Evolutionary conservation across 2,888 invertebrate genomes (phyloP), one percentile per base, ranked within the genome.

Genomic region (Phrixothrix hirtus): DNA sequence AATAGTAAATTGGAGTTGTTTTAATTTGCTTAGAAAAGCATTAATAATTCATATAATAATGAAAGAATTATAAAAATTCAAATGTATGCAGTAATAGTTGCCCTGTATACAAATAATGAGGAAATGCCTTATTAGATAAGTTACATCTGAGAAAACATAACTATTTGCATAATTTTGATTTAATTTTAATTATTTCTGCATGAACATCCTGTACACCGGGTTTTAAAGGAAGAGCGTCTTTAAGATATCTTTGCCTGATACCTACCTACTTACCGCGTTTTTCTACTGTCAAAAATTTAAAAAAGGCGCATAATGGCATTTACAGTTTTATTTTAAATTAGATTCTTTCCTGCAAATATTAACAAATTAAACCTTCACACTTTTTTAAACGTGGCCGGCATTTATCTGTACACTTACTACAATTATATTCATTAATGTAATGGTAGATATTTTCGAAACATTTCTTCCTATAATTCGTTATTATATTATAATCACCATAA

Each of bases 151-250:
- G 42, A 46, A 51, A 46, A 46, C 46, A 46, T 30, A 52, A 42
- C 35, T 29, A 58, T 58, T 50, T 56, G 42, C 59, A 59, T 57
- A 59, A 57, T 57, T 60, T 57, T 39, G 55, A 49, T 48, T 48
- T 51, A 50, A 57, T 56, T 54, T 60, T 52, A 60, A 57, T 52
- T 58, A 57, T 57, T 60, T 58, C 54, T 55, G 56, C 48, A 44
- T 55, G 39, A 41, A 55, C 53, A 58, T 56, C 56, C 58, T 54
- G 56, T 43, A 30, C 21, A 7, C 21, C 21, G 21, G 4, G 4
- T 21, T 21, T 21, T 7, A 21, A 21, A 21, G 21, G 21, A 21
- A 21, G 21, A 21, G 21, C 21, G 21, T 21, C 21, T 21, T 21
- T 21, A 21, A 21, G 21, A 21, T 21, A 5, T 21, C 21, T 21